phyloP scores from a whole-genome alignment of 2,888 invertebrate genomes.

The Stenodera caucasica region DNA sequence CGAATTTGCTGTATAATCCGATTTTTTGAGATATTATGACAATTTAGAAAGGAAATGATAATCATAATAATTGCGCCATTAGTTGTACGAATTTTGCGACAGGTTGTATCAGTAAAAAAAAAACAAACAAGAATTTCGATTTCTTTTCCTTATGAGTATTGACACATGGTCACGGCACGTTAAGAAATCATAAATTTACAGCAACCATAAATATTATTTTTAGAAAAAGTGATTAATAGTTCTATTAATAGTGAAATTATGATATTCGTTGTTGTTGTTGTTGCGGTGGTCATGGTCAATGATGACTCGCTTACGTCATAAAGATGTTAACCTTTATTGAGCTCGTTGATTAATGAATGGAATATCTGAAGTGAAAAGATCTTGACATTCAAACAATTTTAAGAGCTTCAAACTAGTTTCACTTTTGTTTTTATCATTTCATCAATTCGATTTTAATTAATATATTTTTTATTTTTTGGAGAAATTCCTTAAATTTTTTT shows the following conservation, averaged over 20 bases:
- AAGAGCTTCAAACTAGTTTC: no score
- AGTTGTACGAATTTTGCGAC: not conserved
- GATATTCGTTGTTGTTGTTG: not conserved
- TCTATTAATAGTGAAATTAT: no score
- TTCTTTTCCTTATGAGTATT: not conserved
- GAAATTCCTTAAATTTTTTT: no score
- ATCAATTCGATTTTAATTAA: no score
- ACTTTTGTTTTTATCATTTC: no score
- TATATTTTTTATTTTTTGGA: no score
- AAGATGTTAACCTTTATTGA: not conserved
- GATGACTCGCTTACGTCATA: not conserved
- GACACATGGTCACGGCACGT: not conserved
- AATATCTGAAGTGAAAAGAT: not conserved
- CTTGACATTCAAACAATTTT: not conserved
- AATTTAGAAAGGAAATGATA: conserved; percentile 1
- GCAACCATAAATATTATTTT: no score
- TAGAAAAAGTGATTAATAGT: not conserved
- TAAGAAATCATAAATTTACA: not conserved
- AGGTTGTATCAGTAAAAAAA: not conserved
- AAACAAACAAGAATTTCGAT: not conserved
- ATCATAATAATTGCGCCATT: not conserved
- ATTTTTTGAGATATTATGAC: not conserved
- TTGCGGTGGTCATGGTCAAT: not conserved
- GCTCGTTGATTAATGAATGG: not conserved
- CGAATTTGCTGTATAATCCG: no score